Conservation (phyloP, 1,140 invertebrate genomes). For the Drosophila saltans region DNA sequence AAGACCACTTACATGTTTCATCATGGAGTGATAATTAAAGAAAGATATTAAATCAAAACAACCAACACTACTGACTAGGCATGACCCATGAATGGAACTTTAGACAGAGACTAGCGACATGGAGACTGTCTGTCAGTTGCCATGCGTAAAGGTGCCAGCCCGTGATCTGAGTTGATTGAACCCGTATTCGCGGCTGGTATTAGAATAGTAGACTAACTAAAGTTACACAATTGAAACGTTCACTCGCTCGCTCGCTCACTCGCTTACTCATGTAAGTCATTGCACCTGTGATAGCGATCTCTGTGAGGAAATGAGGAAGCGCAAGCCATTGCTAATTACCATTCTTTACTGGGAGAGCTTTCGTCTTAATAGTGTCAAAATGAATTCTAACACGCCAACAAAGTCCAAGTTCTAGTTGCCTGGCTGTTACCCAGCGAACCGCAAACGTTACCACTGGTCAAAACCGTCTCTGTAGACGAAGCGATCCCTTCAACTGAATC, state of each 20-base stretch:
- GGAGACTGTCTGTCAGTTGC: constrained; percentile 40
- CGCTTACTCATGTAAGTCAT: constrained; percentile 54
- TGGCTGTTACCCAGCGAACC: constrained; percentile 28
- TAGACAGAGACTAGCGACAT: constrained; percentile 20
- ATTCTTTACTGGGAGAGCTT: constrained; percentile 46
- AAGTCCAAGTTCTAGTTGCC: constrained; percentile 17
- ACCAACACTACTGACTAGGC: constrained; percentile 54
- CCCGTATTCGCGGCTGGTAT: constrained; percentile 43
- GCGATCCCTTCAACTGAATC: neutral
- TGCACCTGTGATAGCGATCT: constrained; percentile 74
- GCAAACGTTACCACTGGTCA: constrained; percentile 34
- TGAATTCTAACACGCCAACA: constrained; percentile 70
- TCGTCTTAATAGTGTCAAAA: constrained; percentile 75
- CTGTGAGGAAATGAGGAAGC: constrained; percentile 27
- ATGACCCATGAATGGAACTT: constrained; percentile 53
- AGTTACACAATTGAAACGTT: constrained; percentile 79
- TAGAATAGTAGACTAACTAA: constrained; percentile 45
- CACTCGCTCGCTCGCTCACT: constrained; percentile 20
- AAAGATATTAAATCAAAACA: constrained; percentile 67
- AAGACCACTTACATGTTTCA: constrained; percentile 48
- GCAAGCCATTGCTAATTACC: constrained; percentile 65
- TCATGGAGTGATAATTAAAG: constrained; percentile 76
- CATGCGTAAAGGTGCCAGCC: constrained; percentile 78
- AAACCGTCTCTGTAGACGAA: too few relatives aligned
- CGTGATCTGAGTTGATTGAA: constrained; percentile 67